Percentiles rank a stretch among this genome's conserved stretches.
These are phyloP conservation scores for Hirudo medicinalis DNA, from an alignment of 1,140 invertebrate genomes.

Conservation along the genomic window DNA sequence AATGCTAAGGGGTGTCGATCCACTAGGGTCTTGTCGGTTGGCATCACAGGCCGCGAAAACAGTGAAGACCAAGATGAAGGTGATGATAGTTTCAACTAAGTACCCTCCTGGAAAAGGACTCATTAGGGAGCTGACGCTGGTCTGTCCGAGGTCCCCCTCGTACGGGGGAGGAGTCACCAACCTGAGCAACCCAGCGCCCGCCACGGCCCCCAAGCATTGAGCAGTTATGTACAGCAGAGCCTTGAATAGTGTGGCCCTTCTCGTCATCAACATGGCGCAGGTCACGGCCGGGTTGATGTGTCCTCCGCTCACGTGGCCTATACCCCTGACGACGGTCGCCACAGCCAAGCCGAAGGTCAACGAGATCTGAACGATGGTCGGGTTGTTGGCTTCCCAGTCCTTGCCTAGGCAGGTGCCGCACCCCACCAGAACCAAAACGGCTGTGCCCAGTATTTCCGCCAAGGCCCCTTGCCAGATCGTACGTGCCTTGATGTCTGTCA, in stretches of 20 bases:
- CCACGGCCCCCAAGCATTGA: constrained; percentile 55
- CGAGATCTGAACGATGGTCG: constrained; percentile 51
- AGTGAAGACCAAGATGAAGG: constrained; percentile 72
- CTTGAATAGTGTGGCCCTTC: constrained; percentile 31
- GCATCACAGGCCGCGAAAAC: constrained; percentile 72
- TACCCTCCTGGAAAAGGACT: constrained; percentile 50
- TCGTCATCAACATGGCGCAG: constrained; percentile 47
- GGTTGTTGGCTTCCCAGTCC: constrained; percentile 49
- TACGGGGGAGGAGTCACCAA: constrained; percentile 42
- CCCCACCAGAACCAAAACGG: constrained; percentile 19
- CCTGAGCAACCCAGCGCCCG: constrained; percentile 58
- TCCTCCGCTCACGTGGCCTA: constrained; percentile 72
- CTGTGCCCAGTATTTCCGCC: constrained; percentile 47
- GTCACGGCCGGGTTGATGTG: constrained; percentile 83
- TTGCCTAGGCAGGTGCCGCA: constrained; percentile 39
- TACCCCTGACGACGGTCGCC: constrained; percentile 37
- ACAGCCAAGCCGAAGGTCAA: constrained; percentile 35
- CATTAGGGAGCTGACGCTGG: constrained; percentile 34
- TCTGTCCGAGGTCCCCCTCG: constrained; percentile 46
- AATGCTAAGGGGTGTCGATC: constrained; percentile 73
- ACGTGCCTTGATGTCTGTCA: not conserved
- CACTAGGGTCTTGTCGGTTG: constrained; percentile 62
- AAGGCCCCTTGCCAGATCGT: constrained; percentile 73
- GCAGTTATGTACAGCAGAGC: constrained; percentile 33
- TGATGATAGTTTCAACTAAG: constrained; percentile 68